Conservation (phyloP, 2,113 vertebrate species). For the Eulemur rufifrons region DNA sequence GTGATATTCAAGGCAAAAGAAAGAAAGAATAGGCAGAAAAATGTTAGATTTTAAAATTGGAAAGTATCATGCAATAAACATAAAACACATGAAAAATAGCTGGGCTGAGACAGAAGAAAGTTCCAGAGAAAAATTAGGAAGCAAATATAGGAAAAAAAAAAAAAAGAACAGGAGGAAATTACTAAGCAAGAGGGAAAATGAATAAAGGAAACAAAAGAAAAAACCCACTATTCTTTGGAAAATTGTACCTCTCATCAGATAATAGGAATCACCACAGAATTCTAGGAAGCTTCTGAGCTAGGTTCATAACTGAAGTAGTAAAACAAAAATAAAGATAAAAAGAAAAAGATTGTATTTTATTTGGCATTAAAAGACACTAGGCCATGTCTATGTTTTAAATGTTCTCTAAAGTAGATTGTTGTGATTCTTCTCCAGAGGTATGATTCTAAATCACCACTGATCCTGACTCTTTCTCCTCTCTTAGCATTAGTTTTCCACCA, state of each 20-base stretch:
- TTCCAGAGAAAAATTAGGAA: background rate
- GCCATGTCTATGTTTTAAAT: background rate
- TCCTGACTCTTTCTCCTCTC: background rate
- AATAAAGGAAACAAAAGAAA: background rate
- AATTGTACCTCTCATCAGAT: background rate
- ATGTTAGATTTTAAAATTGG: background rate
- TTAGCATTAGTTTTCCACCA: background rate
- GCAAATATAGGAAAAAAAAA: background rate
- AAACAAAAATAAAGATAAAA: conserved; percentile 49
- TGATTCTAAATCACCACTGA: background rate
- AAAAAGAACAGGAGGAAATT: background rate
- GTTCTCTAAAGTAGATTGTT: conserved; percentile 22
- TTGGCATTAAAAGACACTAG: conserved; percentile 33
- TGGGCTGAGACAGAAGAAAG: background rate
- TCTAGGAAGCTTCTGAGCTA: background rate
- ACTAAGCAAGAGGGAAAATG: background rate
- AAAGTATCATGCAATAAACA: background rate
- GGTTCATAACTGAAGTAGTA: background rate
- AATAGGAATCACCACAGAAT: background rate
- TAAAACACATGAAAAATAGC: background rate
- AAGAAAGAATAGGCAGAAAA: background rate
- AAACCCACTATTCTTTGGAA: background rate
- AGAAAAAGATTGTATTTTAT: background rate
- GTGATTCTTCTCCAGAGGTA: background rate
- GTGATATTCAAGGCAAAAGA: background rate